A percentile compares a stretch with the other conserved stretches of the same genome.
Evolutionary conservation across 2,888 invertebrate genomes (phyloP).

Genomic region (Bhutanitis thaidina): DNA sequence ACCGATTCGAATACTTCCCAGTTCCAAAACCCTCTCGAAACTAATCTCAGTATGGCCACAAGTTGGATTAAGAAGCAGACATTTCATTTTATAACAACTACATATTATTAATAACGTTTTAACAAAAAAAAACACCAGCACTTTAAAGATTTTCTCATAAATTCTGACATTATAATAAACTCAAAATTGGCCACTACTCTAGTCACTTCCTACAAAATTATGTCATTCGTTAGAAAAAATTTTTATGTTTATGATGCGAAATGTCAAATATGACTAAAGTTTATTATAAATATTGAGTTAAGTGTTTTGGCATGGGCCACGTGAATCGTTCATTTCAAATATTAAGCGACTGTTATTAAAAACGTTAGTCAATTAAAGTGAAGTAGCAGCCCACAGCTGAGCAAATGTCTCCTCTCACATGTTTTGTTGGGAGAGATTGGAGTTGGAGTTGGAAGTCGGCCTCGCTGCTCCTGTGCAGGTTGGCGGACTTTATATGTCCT

Average conservation of each 20-base stretch:
- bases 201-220: slow-evolving; percentile 1
- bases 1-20: too few species aligned
- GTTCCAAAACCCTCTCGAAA: too few species aligned
- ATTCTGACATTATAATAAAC: not conserved
- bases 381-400: too few species aligned
- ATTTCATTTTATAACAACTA: too few species aligned
- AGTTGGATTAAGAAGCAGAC: too few species aligned
- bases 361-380: not conserved
- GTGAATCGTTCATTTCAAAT: not conserved
- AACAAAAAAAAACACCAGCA: not conserved
- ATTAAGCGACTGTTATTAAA: not conserved
- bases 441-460: too few species aligned
- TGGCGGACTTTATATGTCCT: too few species aligned
- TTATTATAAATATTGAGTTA: slow-evolving; percentile 5
- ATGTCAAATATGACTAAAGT: slow-evolving; percentile 4
- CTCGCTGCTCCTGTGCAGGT: too few species aligned
- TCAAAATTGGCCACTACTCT: not conserved
- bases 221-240: slow-evolving; percentile 4
- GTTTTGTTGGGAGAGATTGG: too few species aligned
- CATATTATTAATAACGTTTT: not conserved
- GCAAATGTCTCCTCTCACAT: too few species aligned
- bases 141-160: not conserved
- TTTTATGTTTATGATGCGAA: not conserved
- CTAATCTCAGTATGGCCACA: too few species aligned
- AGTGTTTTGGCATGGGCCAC: not conserved